phyloP scores from a whole-genome alignment of 2,888 invertebrate species.

The Quadroppia sp. region DNA sequence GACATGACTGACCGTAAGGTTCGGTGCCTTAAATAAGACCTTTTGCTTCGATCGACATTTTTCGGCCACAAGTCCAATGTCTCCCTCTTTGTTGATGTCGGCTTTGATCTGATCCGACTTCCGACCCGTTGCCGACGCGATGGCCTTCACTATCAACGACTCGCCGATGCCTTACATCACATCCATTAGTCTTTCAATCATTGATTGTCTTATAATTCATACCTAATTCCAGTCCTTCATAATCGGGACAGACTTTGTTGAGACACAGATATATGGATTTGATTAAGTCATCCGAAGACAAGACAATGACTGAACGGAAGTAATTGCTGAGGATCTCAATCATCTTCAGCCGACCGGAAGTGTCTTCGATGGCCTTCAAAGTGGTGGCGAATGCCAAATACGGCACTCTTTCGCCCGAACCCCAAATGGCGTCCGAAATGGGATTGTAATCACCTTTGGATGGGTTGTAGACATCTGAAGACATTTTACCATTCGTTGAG shows the following conservation, averaged over 20 bases:
- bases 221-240: constrained; percentile 89
- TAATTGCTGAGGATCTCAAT: constrained; percentile 87
- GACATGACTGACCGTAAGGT: constrained; percentile 68
- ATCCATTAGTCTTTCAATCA: background rate
- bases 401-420: constrained; percentile 70
- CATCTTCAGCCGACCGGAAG: constrained; percentile 72
- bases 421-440: constrained; percentile 76
- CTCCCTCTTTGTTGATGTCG: constrained; percentile 69
- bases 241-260: constrained; percentile 93
- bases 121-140: constrained; percentile 82
- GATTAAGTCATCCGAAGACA: constrained; percentile 83
- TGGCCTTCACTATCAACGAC: constrained; percentile 85
- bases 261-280: constrained; percentile 88
- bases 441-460: constrained; percentile 71
- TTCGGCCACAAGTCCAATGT: constrained; percentile 86
- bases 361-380: constrained; percentile 80
- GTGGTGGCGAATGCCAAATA: constrained; percentile 87
- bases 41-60: constrained; percentile 64
- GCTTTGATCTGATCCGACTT: constrained; percentile 74
- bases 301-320: constrained; percentile 79
- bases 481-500: background rate
- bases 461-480: constrained; percentile 63
- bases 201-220: constrained; percentile 48
- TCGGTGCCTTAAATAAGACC: constrained; percentile 79
- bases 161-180: constrained; percentile 64